Base-by-base conservation (phyloP, 2,113 vertebrate species). In the Anguilla japonica region DNA sequence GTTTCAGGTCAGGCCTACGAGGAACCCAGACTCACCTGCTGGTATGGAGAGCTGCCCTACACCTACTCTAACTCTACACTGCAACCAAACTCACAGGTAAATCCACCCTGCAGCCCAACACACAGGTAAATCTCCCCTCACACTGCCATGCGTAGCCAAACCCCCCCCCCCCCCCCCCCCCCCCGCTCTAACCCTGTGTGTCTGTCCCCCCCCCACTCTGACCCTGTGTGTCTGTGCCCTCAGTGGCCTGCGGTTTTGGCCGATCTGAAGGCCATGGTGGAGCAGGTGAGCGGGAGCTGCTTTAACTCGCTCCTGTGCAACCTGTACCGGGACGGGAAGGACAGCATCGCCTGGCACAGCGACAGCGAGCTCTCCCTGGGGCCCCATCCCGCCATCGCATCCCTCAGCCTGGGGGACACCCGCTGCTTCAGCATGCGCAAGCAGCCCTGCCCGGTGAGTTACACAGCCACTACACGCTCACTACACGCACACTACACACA, bases 301-400 rank as follows among this genome's bases (percentile, higher is more conserved):
- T 98, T 98, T 92, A 99, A 99, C 95, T 99, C 98, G 0, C 91
- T 99, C 22, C 96, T 99, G 78, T 99, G 98, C 90, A 99, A 98
- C 88, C 94, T 98, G 13, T 99, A 99, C 91, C 96, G 97, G 0
- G 93, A 96, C 0, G 96, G 98, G 90, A 97, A 96, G 88, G 98
- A 99, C 92, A 97, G 98, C 0, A 98, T 99, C 41, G 97, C 97
- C 91, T 99, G 98, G 98, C 98, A 99, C 93, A 98, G 98, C 0
- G 98, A 99, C 0, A 93, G 96, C 0, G 98, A 99, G n/a, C 95
- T 95, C 0, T 94, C 97, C 0, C 87, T 99, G 78, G 97, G 98
- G 0, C 84, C 20, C 7, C 91, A 91, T 8, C 98, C 98, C 0
- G 16, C 95, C 90, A 99, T 99, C 1, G 98, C 97, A 16, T 99